Base-by-base conservation (phyloP, 2,888 invertebrate species). In the Archips crataeganus region DNA sequence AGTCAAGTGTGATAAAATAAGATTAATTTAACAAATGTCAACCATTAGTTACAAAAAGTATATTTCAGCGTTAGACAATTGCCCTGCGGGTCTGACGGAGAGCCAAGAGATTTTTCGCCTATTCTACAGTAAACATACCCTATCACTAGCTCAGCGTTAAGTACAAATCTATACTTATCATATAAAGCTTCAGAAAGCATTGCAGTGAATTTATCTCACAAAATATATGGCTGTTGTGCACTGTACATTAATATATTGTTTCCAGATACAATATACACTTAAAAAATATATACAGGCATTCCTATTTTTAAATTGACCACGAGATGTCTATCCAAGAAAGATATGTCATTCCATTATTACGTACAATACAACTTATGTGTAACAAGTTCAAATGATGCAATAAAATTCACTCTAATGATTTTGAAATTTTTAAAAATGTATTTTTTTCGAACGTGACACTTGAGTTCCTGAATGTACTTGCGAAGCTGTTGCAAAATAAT, bases 391-490 rank as follows among this genome's bases (percentile, higher is more conserved):
- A 75, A 78, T 70, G 39, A 23, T 65, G 45, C 59, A 60, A 70
- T 54, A 10, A 60, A 63, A 45, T 66, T 61, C 36, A 51, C 51
- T 23, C 34, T 45, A 45, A 47, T 10, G 51, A 32, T 57, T 64
- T 61, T 49, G 47, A 45, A 54, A 67, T 64, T 23, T 49, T 74
- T 76, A 76, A 77, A 79, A 77, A 77, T 74, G 75, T 78, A 79
- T 70, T 77, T 80, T 80, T 81, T 79, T 79, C 82, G 80, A 85
- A 84, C 81, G 82, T 85, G 83, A 85, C 84, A 87, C 85, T 85
- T 84, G 75, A 85, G 87, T 88, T 89, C 84, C 79, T 81, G 86
- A 87, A 82, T 87, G 88, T 89, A 90, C 86, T 86, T 84, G 78
- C 81, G 82, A 77, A 85, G 81, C 79, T 85, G 84, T 82, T 78